Evolutionary conservation across 2,888 invertebrate species (phyloP), one percentile per base, ranked within the genome.

Genomic region (Drosophila longiperda): DNA sequence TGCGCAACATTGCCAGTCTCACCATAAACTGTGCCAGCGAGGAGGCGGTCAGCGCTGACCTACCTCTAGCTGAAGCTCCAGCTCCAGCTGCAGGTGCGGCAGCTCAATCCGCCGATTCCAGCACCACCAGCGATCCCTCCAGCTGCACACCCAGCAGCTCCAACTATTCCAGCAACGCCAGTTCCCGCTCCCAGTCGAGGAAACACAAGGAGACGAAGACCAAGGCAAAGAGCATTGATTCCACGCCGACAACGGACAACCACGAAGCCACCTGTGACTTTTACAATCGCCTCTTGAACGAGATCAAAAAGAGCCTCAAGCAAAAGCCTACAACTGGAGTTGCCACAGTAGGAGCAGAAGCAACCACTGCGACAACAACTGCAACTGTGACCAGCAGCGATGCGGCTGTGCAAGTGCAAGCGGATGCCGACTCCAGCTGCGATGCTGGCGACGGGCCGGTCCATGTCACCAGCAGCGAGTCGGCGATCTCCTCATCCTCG

Each of bases 21-120:
- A 93, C 93, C 20, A 93, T 93, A 32, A 93, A 93, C 63, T 93
- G 92, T 67, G 90, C 91, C 66, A 91, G 80, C 60, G 92, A 92
- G 32, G 92, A 91, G 32, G 80, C 90, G 3, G 82, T 92, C 26
- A 88, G 85, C 53, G 91, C 91, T 0, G 86, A 91, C 49, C 75
- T 91, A 29, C 91, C 90, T 0, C 38, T 83, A 8, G 71, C 68
- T n/a, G 73, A 76, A 11, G 69, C 69, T 26, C 52, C 78, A 23
- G 32, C 64, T 17, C 33, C 54, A 20, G n/a, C 54, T 6, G 36
- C 73, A 3, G 54, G 62, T 12, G n/a, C 38, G 54, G 50, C 55
- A 54, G 33, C 38, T 38, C 55, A 73, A 77, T 66, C 63, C 9
- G 64, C 65, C 0, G 65, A 66, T 33, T 73, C 65, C 58, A 54